phyloP scores from a whole-genome alignment of 2,888 invertebrate species.

The Caenorhabditis wallacei region DNA sequence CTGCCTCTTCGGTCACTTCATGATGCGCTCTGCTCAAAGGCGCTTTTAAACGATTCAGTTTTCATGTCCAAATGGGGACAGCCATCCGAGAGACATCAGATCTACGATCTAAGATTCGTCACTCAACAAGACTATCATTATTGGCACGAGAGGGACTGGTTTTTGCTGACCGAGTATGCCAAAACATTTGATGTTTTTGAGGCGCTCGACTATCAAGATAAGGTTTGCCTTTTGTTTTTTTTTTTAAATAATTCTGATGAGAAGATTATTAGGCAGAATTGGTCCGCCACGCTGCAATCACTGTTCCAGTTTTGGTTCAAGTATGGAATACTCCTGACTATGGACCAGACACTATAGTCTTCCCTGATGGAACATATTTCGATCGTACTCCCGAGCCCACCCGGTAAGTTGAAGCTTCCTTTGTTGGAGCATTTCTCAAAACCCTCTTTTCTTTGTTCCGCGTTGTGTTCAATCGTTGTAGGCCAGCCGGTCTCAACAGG shows the following conservation, averaged over 20 bases:
- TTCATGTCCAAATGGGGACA: conserved; percentile 58
- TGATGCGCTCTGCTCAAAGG: conserved; percentile 65
- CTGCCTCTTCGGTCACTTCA: conserved; percentile 50
- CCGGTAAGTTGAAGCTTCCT: conserved; percentile 67
- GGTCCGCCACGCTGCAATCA: conserved; percentile 81
- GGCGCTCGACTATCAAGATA: conserved; percentile 74
- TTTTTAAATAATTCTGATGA: too few relatives aligned
- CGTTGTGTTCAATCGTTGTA: conserved; percentile 71
- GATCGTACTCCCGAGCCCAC: conserved; percentile 78
- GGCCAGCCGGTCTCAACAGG: conserved; percentile 74
- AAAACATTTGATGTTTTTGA: conserved; percentile 81
- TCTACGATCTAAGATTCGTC: conserved; percentile 72
- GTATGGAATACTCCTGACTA: conserved; percentile 80
- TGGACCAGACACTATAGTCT: conserved; percentile 80
- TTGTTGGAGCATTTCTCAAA: not conserved
- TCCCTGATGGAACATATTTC: conserved; percentile 81
- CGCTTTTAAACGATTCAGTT: conserved; percentile 54
- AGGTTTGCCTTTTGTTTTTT: conserved; percentile 62
- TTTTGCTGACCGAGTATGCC: conserved; percentile 82
- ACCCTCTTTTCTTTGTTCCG: conserved; percentile 41
- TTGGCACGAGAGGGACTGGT: conserved; percentile 81
- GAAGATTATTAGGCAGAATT: conserved; percentile 74
- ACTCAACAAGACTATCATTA: conserved; percentile 77
- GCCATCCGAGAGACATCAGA: conserved; percentile 53
- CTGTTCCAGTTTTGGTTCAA: conserved; percentile 80